phyloP scores from a whole-genome alignment of 2,888 invertebrate species.

The Clitarchus hookeri region DNA sequence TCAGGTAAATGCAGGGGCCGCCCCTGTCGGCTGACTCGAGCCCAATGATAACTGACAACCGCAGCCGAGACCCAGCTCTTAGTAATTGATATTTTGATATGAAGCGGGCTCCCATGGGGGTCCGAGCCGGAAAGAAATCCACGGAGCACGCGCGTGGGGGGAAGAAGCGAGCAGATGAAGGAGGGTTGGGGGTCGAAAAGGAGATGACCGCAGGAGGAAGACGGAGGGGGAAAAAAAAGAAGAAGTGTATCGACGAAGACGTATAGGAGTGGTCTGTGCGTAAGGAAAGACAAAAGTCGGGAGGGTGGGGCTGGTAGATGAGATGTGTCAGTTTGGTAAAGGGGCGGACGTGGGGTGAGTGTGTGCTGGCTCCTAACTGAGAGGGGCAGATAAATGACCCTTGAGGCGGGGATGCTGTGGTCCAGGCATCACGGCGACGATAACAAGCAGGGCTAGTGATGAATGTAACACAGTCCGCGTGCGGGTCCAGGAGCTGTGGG shows the following conservation, averaged over 20 bases:
- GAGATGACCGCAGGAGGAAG: not conserved
- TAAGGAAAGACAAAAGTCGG: not conserved
- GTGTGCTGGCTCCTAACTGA: not conserved
- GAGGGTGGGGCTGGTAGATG: not conserved
- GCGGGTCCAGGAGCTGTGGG: not conserved
- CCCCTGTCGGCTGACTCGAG: not conserved
- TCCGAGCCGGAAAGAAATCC: not conserved
- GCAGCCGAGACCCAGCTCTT: not conserved
- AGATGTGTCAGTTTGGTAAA: not conserved
- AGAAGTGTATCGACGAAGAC: constrained; percentile 1
- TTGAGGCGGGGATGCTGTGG: not conserved
- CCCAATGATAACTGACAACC: constrained; percentile 14
- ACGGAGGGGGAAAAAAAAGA: not conserved
- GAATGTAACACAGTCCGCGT: not conserved
- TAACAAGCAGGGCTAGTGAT: constrained; percentile 8
- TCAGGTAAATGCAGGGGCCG: not conserved
- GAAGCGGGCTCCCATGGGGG: not conserved
- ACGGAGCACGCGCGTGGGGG: no score
- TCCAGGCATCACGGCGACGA: constrained; percentile 6
- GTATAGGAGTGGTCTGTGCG: not conserved
- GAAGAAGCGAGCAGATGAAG: no score
- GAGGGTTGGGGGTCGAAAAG: no score
- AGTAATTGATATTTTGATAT: constrained; percentile 10
- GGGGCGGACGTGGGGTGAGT: not conserved
- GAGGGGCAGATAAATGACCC: not conserved